A percentile compares a stretch with the other conserved stretches of the same genome.
Evolutionary conservation across 53 echinoderm and acorn worm genomes (phyloP).

Genomic region (Echinarachnius parma): DNA sequence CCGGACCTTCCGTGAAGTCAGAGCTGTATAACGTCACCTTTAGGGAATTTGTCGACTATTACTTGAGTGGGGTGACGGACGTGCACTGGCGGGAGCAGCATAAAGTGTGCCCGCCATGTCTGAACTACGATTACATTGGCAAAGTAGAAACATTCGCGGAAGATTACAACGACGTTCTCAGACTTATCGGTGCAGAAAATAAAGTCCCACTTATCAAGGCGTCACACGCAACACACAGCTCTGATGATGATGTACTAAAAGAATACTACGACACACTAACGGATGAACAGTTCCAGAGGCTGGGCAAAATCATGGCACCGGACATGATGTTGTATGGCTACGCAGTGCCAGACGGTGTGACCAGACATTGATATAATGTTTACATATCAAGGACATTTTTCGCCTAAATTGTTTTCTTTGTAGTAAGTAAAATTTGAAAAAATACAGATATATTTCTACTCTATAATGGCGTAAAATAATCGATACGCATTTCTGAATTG

Average conservation of each 20-base stretch:
- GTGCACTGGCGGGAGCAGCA: conserved; percentile 46
- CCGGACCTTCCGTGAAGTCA: neutral
- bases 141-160: conserved; percentile 36
- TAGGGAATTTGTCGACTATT: conserved; percentile 29
- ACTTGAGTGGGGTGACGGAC: conserved; percentile 7
- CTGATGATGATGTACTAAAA: conserved; percentile 6
- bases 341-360: conserved; percentile 2
- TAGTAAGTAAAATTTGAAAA: too few relatives aligned
- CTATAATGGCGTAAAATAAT: too few relatives aligned
- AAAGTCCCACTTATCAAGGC: neutral
- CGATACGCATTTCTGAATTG: too few relatives aligned
- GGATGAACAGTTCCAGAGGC: neutral
- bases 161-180: conserved; percentile 12
- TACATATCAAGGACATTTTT: too few relatives aligned
- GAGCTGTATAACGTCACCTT: conserved; percentile 33
- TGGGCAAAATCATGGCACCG: neutral
- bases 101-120: conserved; percentile 40
- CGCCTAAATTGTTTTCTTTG: too few relatives aligned
- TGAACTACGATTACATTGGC: conserved; percentile 40
- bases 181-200: neutral
- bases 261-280: conserved; percentile 32
- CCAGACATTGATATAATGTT: too few relatives aligned
- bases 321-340: conserved; percentile 29
- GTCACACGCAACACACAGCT: conserved; percentile 9
- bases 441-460: too few relatives aligned